Percentiles rank a stretch among this genome's conserved stretches.
Conservation (phyloP, 2,797 vertebrate species). For the Microctenopoma stevenorrisi region DNA sequence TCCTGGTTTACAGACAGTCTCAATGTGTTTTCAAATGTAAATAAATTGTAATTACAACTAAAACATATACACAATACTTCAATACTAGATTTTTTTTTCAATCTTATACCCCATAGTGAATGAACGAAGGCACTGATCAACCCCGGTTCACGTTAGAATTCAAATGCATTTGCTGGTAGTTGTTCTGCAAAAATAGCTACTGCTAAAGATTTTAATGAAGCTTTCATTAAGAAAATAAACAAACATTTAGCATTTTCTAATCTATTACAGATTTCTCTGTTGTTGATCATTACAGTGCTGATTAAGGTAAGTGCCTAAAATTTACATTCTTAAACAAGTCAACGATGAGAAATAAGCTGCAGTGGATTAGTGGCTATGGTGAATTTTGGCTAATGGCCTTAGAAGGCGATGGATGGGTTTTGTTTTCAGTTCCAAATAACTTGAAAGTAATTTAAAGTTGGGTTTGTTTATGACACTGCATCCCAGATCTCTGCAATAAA, state of each 20-base stretch:
- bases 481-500: conserved; percentile 5
- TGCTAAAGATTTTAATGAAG: background rate
- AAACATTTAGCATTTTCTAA: background rate
- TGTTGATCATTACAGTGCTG: conserved; percentile 1
- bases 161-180: background rate
- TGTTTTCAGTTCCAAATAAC: conserved; percentile 25
- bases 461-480: conserved; percentile 22
- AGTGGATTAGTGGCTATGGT: background rate
- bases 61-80: too few species aligned
- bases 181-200: background rate
- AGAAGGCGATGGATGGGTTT: conserved; percentile 2
- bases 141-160: background rate
- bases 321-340: background rate
- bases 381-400: conserved; percentile 16
- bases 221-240: conserved; percentile 5
- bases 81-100: too few species aligned
- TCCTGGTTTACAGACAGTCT: too few species aligned
- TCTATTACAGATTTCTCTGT: background rate
- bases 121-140: too few species aligned
- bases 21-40: too few species aligned
- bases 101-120: too few species aligned
- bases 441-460: conserved; percentile 40
- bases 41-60: too few species aligned
- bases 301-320: conserved; percentile 7
- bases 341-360: background rate